Conservation (phyloP, 2,888 invertebrate genomes). For the Cryptophagus acutangulus region DNA sequence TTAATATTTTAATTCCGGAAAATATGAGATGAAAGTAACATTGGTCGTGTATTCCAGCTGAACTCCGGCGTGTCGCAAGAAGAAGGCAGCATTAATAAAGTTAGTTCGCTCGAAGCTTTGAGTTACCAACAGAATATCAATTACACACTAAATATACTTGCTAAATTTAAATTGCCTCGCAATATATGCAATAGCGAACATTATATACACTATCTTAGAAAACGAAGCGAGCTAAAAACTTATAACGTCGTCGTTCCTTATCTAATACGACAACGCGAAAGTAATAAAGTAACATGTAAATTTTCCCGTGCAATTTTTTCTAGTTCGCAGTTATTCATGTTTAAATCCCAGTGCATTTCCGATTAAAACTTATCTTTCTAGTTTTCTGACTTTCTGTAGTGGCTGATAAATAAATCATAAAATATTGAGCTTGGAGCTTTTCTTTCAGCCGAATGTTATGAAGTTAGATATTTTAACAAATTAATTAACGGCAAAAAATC, state of each 20-base stretch:
- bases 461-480: constrained; percentile 10
- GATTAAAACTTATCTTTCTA: constrained; percentile 15
- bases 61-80: constrained; percentile 12
- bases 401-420: constrained; percentile 17
- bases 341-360: too few species aligned
- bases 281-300: constrained; percentile 5
- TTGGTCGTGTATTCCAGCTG: constrained; percentile 9
- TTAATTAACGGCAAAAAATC: too few species aligned
- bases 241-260: constrained; percentile 4
- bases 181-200: constrained; percentile 20
- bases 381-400: constrained; percentile 10
- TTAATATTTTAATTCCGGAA: constrained; percentile 15
- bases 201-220: constrained; percentile 8
- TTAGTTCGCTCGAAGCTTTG: constrained; percentile 19
- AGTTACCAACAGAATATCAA: constrained; percentile 26
- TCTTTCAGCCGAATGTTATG: constrained; percentile 9
- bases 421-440: constrained; percentile 18
- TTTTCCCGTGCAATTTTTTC: constrained; percentile 3
- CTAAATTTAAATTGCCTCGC: constrained; percentile 24
- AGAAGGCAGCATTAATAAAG: constrained; percentile 15
- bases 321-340: constrained; percentile 1
- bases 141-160: constrained; percentile 27
- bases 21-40: constrained; percentile 13
- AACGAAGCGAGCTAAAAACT: constrained; percentile 4
- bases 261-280: constrained; percentile 2